These are phyloP conservation scores for Teinopalpus imperialis DNA, from an alignment of 2,888 invertebrate species.

Conservation along the genomic window DNA sequence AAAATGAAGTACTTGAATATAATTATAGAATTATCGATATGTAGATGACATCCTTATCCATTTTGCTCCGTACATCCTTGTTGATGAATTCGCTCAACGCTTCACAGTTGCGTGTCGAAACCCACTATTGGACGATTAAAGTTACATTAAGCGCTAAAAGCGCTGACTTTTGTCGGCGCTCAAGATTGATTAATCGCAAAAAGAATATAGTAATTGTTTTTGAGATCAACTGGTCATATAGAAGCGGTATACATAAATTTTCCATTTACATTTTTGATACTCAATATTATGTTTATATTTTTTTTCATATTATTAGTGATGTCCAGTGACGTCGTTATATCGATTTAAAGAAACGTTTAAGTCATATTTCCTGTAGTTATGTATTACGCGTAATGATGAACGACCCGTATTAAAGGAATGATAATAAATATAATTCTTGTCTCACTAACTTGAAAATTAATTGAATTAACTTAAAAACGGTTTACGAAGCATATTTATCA, in stretches of 20 bases:
- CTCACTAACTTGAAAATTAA: too few relatives aligned
- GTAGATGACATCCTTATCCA: slow-evolving; percentile 1
- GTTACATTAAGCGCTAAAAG: slow-evolving; percentile 30
- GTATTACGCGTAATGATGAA: background rate
- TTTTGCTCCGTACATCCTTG: slow-evolving; percentile 1
- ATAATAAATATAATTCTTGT: too few relatives aligned
- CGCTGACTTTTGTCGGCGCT: slow-evolving; percentile 26
- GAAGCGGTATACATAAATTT: slow-evolving; percentile 5
- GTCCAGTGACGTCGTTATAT: background rate
- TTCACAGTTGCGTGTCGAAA: slow-evolving; percentile 34
- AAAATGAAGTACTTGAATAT: too few relatives aligned
- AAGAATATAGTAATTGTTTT: slow-evolving; percentile 39
- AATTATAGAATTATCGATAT: slow-evolving; percentile 26
- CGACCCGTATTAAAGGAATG: too few relatives aligned
- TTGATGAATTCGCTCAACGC: slow-evolving; percentile 66
- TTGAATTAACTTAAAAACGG: too few relatives aligned
- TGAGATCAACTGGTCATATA: slow-evolving; percentile 27
- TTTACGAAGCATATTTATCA: too few relatives aligned
- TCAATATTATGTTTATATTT: slow-evolving; percentile 3
- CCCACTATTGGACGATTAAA: slow-evolving; percentile 30
- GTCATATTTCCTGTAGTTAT: background rate
- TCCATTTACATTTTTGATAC: slow-evolving; percentile 12
- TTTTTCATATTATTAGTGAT: background rate
- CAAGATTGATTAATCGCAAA: slow-evolving; percentile 11
- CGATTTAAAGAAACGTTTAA: background rate